phyloP scores from a whole-genome alignment of 2,888 invertebrate species.

The Sinohyriopsis cumingii region DNA sequence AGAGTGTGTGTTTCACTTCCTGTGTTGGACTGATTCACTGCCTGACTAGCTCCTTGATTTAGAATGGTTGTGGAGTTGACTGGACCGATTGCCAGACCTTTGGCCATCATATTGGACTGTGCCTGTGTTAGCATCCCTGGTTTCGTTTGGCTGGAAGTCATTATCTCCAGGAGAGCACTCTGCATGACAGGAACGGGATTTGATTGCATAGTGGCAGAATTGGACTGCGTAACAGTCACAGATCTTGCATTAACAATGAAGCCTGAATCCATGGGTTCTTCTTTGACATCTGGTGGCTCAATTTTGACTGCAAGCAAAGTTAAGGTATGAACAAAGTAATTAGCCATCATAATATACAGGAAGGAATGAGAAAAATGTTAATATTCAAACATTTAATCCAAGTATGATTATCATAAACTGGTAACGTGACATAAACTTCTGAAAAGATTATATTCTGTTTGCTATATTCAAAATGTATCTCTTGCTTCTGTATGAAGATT shows the following conservation, averaged over 20 bases:
- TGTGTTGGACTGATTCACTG: not conserved
- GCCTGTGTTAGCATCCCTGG: conserved; percentile 2
- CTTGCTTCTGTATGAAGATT: too few species aligned
- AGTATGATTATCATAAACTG: too few species aligned
- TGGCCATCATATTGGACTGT: conserved; percentile 6
- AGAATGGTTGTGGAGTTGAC: too few species aligned
- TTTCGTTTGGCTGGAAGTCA: conserved; percentile 15
- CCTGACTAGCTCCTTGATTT: conserved; percentile 2
- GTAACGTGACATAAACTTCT: too few species aligned
- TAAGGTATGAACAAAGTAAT: not conserved
- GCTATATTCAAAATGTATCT: too few species aligned
- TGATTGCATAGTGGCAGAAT: conserved; percentile 13
- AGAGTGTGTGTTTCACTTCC: conserved; percentile 35
- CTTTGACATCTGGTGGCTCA: conserved; percentile 19
- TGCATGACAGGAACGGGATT: conserved; percentile 33
- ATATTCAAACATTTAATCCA: too few species aligned
- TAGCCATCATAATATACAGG: too few species aligned
- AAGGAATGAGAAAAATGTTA: too few species aligned
- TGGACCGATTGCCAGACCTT: too few species aligned
- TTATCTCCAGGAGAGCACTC: conserved; percentile 34
- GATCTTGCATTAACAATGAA: too few species aligned
- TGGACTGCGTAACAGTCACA: too few species aligned
- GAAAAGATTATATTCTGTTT: too few species aligned
- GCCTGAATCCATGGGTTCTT: conserved; percentile 11
- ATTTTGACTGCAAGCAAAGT: conserved; percentile 20